Evolutionary conservation across 1,140 invertebrate species (phyloP), one percentile per base, ranked within the genome.

Genomic region (Papilio polyxenes): DNA sequence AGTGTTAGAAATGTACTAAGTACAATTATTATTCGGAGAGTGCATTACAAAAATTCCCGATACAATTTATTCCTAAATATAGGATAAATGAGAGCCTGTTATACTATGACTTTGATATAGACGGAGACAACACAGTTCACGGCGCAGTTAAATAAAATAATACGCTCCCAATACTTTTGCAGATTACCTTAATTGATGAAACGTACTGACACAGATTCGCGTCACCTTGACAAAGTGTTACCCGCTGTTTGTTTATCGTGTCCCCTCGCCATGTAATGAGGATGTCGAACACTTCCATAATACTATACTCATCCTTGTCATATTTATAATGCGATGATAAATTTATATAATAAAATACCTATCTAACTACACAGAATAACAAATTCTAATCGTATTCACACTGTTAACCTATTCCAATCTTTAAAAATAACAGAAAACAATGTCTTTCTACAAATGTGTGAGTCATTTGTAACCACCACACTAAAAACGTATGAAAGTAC

Each of bases 161-260:
- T 17, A 15, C 11, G 65, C 65, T 37, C 11, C 65, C 31, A 69
- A 69, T 62, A 62, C 65, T 13, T 37, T 37, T 69, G 11, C 62
- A 37, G n/a, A 72, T 72, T 72, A 72, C 65, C 23, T 72, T 23
- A 77, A 77, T 49, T 56, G 75, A 72, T 80, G 51, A 76, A 65
- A 53, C 49, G 74, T 23, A 53, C 74, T 72, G 65, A 65, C 81
- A 80, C 72, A 78, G 44, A 75, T 79, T 78, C 83, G 81, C 87
- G 87, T 92, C 86, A 91, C 91, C 90, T 92, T 92, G 91, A 82
- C 88, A 87, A 90, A 86, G 85, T 92, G 91, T 91, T 91, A 91
- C 89, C 89, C 91, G 88, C 91, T 85, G 89, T 89, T 91, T 91
- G 87, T 87, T 90, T 87, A 87, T 89, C 89, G 85, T 31, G 88